phyloP scores from a whole-genome alignment of 2,888 invertebrate genomes.

The Poecilus cupreus region DNA sequence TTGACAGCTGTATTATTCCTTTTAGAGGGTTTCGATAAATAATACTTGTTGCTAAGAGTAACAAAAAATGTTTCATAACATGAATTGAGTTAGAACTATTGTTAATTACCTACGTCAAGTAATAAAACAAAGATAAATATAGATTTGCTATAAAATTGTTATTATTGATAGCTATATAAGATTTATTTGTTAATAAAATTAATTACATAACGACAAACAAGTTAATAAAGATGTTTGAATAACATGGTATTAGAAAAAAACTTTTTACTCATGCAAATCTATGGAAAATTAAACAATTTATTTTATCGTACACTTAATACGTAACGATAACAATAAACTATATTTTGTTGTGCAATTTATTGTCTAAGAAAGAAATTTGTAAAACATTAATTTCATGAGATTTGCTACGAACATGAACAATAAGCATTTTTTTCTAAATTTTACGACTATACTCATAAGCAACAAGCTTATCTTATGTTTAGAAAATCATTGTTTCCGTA shows the following conservation, averaged over 20 bases:
- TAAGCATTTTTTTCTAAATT: background rate
- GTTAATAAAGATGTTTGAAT: constrained; percentile 10
- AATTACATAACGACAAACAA: constrained; percentile 3
- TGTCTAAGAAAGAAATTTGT: background rate
- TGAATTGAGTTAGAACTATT: no score
- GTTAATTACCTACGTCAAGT: no score
- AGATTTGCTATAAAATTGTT: background rate
- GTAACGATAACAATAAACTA: background rate
- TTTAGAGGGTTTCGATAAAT: no score
- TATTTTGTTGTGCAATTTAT: no score
- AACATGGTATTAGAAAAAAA: background rate
- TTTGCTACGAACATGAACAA: background rate
- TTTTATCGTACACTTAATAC: background rate
- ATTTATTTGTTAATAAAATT: constrained; percentile 5
- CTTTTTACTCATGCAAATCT: background rate
- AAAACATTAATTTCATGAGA: background rate
- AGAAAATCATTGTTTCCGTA: constrained; percentile 22
- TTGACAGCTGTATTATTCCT: no score
- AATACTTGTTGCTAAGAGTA: no score
- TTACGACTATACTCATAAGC: background rate
- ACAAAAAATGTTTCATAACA: no score
- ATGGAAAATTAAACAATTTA: background rate
- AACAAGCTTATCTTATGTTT: constrained; percentile 25
- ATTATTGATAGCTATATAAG: background rate
- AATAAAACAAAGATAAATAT: background rate